Conservation (phyloP, 2,797 vertebrate genomes). For the Ceyx erithaca region DNA sequence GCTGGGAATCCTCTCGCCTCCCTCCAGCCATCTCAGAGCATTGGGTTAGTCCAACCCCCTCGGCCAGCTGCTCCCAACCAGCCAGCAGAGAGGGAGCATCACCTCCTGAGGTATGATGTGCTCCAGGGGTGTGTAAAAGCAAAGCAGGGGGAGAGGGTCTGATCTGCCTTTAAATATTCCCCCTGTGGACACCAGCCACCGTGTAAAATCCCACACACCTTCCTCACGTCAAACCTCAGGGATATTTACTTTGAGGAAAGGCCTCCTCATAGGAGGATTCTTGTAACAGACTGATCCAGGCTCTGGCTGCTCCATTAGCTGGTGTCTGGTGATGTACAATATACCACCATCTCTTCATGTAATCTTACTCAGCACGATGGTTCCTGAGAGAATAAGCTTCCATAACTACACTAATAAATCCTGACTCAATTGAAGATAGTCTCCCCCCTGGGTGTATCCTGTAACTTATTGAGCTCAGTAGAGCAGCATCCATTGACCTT, state of each 20-base stretch:
- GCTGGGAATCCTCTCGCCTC: not conserved
- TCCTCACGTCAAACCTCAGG: not conserved
- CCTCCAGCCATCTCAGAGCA: accelerated
- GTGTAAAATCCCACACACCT: not conserved
- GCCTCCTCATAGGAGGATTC: accelerated
- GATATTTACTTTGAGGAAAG: not conserved
- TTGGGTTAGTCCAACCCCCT: not conserved
- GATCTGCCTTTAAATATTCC: no score
- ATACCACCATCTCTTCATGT: accelerated
- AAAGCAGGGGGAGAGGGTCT: not conserved
- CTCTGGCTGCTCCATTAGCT: not conserved
- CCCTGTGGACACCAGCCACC: not conserved
- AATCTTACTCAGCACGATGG: not conserved
- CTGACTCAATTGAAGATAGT: accelerated
- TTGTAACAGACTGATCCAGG: accelerated
- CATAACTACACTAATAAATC: not conserved
- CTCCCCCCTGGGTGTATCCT: accelerated
- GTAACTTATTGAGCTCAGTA: accelerated
- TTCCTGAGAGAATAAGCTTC: not conserved
- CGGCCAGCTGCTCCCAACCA: accelerated
- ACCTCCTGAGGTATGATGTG: not conserved
- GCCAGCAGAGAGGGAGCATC: not conserved
- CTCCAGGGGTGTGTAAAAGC: not conserved
- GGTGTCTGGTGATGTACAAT: accelerated
- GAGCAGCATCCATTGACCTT: not conserved